Evolutionary conservation across 2,113 vertebrate genomes (phyloP).

Genomic region (Chaetops frenatus): DNA sequence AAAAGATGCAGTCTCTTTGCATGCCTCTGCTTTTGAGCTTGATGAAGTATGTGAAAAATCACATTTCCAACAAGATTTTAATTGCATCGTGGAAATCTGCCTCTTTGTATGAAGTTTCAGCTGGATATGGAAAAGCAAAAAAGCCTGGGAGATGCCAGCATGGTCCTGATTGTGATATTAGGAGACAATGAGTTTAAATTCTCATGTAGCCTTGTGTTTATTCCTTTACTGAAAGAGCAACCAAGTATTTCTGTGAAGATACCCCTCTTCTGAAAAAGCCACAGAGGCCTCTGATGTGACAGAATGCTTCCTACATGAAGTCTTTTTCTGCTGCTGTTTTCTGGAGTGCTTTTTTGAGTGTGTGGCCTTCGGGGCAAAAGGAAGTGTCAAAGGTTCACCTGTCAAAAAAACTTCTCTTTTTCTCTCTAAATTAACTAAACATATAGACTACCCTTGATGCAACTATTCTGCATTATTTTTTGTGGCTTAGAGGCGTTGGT

Average conservation of each 20-base stretch:
- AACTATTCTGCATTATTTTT: not conserved
- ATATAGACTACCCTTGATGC: rapidly evolving
- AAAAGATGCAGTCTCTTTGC: not conserved
- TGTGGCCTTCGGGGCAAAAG: not conserved
- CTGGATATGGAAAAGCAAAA: not conserved
- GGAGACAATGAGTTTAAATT: not conserved
- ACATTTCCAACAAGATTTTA: not conserved
- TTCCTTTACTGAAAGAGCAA: not conserved
- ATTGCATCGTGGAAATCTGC: not conserved
- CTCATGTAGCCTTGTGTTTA: not conserved
- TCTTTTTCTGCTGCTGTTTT: not conserved
- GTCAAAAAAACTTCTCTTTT: not conserved
- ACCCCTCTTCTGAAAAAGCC: not conserved
- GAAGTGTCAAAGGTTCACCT: not conserved
- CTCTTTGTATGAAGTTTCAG: not conserved
- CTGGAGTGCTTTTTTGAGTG: not conserved
- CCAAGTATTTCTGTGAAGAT: not conserved
- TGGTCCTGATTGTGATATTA: not conserved
- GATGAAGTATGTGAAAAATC: not conserved
- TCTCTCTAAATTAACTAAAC: not conserved
- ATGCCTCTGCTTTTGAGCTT: not conserved
- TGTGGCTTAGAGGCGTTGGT: not conserved
- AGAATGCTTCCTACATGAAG: not conserved
- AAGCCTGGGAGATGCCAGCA: not conserved
- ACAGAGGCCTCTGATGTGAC: not conserved